Base-by-base conservation (phyloP, 92 coral and sea anemone genomes). In the Zoanthus sansibaricus region DNA sequence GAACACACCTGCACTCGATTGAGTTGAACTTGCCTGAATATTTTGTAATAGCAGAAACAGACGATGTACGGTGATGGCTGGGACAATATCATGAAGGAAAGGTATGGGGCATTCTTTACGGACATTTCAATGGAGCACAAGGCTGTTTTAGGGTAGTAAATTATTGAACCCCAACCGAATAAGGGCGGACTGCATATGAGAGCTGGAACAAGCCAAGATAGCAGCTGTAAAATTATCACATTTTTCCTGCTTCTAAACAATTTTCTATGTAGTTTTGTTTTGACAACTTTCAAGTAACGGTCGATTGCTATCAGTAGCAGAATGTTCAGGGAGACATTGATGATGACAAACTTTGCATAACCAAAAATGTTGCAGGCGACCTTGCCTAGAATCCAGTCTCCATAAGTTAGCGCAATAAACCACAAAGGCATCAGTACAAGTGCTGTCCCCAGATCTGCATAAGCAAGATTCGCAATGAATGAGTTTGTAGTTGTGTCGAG, bases 51-150 rank as follows among this genome's bases (percentile, higher is more conserved):
- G 31, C 94, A 88, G 86, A 86, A 87, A 71, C 94, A 88, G 42
- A 91, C 86, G 25, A 91, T 84, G 83, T 84, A 91, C 25, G 94
- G 94, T 0, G 94, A 79, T 6, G 94, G 94, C 17, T 91, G 94
- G 12, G 87, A 75, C 10, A 78, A 10, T 8, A 87, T 61, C 31
- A 88, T 71, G 71, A 88, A 91, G 3, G 44, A 54, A 71, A 91
- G 17, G 71, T 83, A 91, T n/a, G 91, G 62, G 13, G 64, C 14
- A 20, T 83, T 78, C 6, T 49, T 49, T 45, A 30, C 18, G 21
- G 90, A 87, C 86, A 88, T 80, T 14, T 91, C 94, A 72, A 83
- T 85, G 16, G 86, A 80, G 18, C 94, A 91, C 12, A 91, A 75
- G 9, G 82, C 55, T 13, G 89, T 83, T 32, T 88, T 66, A 0